Percentiles rank a stretch among this genome's conserved stretches.
Conservation (phyloP, 2,113 vertebrate species). For the Sinocyclocheilus rhinocerous region DNA sequence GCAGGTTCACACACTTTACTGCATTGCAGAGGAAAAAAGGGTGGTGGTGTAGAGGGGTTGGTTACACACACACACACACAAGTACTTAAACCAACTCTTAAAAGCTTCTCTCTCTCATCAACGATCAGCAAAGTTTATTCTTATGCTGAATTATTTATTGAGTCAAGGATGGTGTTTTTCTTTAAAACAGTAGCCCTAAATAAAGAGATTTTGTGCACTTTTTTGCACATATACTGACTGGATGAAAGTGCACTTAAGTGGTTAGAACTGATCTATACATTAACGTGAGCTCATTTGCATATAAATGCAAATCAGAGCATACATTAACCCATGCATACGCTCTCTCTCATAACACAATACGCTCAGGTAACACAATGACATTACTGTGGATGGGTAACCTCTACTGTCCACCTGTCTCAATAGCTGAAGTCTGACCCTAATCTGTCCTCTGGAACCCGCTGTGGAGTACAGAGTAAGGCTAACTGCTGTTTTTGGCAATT, state of each 20-base stretch:
- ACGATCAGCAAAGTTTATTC: constrained; percentile 41
- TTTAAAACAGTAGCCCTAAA: constrained; percentile 30
- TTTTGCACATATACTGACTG: not conserved
- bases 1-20: constrained; percentile 56
- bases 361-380: not conserved
- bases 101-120: constrained; percentile 8
- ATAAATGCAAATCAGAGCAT: constrained; percentile 19
- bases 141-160: constrained; percentile 57
- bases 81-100: not conserved
- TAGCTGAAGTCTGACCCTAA: constrained; percentile 29
- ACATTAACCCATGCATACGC: not conserved
- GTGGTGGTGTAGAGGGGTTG: constrained; percentile 4
- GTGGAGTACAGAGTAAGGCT: constrained; percentile 26
- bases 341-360: not conserved
- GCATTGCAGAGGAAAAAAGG: constrained; percentile 61
- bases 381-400: constrained; percentile 13
- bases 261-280: not conserved
- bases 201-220: not conserved
- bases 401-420: constrained; percentile 9
- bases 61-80: constrained; percentile 22
- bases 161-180: constrained; percentile 22
- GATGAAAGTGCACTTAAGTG: not conserved
- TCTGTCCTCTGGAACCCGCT: not conserved
- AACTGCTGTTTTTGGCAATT: not conserved
- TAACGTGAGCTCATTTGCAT: not conserved